Percentiles rank a stretch among this genome's conserved stretches.
These are phyloP conservation scores for Orchesellides sinensis DNA, from an alignment of 2,888 invertebrate species.

Conservation along the genomic window DNA sequence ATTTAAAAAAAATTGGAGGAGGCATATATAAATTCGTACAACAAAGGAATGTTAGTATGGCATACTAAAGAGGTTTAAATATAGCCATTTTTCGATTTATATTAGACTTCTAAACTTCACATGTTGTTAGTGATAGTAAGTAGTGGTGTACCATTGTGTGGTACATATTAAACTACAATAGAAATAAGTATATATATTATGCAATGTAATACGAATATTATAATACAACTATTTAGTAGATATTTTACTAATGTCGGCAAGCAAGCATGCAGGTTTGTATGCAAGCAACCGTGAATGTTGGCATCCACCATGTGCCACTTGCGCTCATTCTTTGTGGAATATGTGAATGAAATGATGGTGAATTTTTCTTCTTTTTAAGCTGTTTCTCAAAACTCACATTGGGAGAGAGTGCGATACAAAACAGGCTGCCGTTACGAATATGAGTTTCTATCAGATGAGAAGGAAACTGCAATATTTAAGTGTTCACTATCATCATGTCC, in stretches of 20 bases:
- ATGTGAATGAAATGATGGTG: slow-evolving; percentile 1
- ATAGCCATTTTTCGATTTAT: not conserved
- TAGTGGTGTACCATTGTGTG: too few species aligned
- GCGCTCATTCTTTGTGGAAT: slow-evolving; percentile 24
- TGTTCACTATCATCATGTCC: slow-evolving; percentile 58
- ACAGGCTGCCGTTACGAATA: slow-evolving; percentile 12
- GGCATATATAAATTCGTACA: too few species aligned
- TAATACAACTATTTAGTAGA: too few species aligned
- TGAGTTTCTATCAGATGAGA: slow-evolving; percentile 41
- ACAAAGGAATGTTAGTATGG: too few species aligned
- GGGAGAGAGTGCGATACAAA: not conserved
- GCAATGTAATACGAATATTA: too few species aligned
- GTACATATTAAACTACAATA: not conserved
- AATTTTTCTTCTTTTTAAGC: not conserved
- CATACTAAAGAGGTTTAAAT: too few species aligned
- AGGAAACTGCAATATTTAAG: slow-evolving; percentile 64
- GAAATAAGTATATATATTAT: too few species aligned
- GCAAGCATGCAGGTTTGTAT: slow-evolving; percentile 38
- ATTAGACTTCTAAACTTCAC: slow-evolving; percentile 22
- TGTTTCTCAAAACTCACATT: not conserved
- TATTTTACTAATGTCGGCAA: too few species aligned
- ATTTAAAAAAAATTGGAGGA: too few species aligned
- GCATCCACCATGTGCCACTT: slow-evolving; percentile 41
- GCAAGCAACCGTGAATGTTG: slow-evolving; percentile 43
- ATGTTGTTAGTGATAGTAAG: slow-evolving; percentile 11